A percentile compares a stretch with the other conserved stretches of the same genome.
phyloP scores from a whole-genome alignment of 2,888 invertebrate genomes.

The Melikaiella ostensackeni region DNA sequence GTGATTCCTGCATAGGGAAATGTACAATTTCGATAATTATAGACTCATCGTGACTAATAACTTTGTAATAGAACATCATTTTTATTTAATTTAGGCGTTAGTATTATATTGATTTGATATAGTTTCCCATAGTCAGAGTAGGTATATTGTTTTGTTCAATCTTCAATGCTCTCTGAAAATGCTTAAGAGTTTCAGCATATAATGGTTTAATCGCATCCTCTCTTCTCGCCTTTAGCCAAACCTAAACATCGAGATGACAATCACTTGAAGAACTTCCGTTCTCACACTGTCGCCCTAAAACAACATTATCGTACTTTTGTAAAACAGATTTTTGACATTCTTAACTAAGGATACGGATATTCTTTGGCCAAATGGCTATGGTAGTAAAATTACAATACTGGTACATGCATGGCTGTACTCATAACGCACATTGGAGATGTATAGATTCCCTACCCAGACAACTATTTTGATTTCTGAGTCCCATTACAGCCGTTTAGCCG shows the following conservation, averaged over 20 bases:
- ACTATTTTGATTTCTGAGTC: constrained; percentile 72
- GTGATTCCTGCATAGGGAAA: constrained; percentile 15
- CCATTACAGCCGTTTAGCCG: constrained; percentile 73
- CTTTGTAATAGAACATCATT: too few species aligned
- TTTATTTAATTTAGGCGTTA: too few species aligned
- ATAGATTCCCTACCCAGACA: constrained; percentile 56
- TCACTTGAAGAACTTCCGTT: constrained; percentile 33
- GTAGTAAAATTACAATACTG: background rate
- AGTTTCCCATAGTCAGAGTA: too few species aligned
- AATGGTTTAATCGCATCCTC: constrained; percentile 1
- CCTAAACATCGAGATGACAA: constrained; percentile 12
- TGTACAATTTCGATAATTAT: background rate
- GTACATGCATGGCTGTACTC: constrained; percentile 7
- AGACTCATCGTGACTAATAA: constrained; percentile 1
- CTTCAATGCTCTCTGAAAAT: background rate
- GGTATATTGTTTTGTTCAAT: background rate
- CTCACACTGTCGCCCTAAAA: constrained; percentile 22
- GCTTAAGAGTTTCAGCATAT: background rate
- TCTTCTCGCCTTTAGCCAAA: background rate
- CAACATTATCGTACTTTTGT: constrained; percentile 29
- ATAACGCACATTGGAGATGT: background rate
- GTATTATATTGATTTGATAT: too few species aligned
- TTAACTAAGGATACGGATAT: constrained; percentile 8
- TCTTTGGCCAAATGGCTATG: background rate
- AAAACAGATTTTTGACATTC: constrained; percentile 40